Evolutionary conservation across 2,888 invertebrate genomes (phyloP).

Genomic region (Dendrolimus pini): DNA sequence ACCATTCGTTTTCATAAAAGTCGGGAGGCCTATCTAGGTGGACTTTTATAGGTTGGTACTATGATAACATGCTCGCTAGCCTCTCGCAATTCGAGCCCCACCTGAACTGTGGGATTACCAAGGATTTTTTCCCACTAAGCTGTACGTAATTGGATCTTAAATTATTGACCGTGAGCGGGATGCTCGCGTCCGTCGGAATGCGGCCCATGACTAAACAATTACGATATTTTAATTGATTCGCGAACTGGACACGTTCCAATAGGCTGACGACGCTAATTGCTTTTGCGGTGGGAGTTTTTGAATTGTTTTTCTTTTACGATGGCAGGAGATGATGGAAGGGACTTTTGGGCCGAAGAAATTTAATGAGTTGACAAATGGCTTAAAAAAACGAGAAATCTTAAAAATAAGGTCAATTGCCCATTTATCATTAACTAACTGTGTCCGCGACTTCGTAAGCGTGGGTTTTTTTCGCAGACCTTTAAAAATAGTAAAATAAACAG

Average conservation of each 20-base stretch:
- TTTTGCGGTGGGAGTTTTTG: background rate
- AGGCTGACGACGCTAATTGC: background rate
- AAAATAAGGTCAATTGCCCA: no score
- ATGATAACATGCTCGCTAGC: background rate
- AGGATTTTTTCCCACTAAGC: conserved; percentile 71
- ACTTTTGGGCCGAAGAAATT: no score
- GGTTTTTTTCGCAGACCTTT: no score
- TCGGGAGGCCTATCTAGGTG: no score
- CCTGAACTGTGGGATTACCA: conserved; percentile 52
- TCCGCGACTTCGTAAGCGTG: no score
- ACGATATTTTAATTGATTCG: background rate
- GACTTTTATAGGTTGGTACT: no score
- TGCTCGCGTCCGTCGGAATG: conserved; percentile 37
- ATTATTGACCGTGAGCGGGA: conserved; percentile 56
- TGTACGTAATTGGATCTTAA: conserved; percentile 73
- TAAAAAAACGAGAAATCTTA: no score
- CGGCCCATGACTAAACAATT: background rate
- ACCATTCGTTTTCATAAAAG: no score
- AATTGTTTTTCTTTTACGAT: background rate
- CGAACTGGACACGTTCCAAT: background rate
- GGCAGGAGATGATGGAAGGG: no score
- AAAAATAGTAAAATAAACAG: no score
- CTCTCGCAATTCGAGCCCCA: conserved; percentile 24
- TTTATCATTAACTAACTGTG: no score
- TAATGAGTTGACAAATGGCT: no score